Evolutionary conservation across 2,113 vertebrate genomes (phyloP), one percentile per base, ranked within the genome.

Genomic region (Rousettus leschenaultii): DNA sequence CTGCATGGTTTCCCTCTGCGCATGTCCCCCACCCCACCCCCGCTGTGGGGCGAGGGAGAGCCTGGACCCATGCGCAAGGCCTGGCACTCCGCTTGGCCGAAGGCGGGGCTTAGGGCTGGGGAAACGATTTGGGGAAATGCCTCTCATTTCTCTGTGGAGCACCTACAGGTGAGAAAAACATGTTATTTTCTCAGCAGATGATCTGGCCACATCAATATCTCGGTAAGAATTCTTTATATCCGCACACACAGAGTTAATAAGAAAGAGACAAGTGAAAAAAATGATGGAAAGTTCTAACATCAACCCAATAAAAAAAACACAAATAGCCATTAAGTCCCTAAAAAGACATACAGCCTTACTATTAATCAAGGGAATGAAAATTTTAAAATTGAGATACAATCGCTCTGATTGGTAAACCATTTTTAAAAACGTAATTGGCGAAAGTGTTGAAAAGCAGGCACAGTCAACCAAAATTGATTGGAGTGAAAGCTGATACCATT

Each of bases 401-500:
- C 91, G 28, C 24, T 83, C 51, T 83, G 61, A 89, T 45, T 55
- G 33, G 14, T 33, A 89, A 77, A 26, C 40, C 15, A 19, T 71
- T 57, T 57, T 88, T 82, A 7, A 74, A 75, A 82, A 55, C 45
- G 11, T 48, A 48, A 45, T 53, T 57, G n/a, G 35, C 12, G 53
- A 78, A 77, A 65, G 18, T 51, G 6, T 59, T 19, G 28, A 59
- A 55, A 94, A 65, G 33, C 7, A 30, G 68, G 4, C 19, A 35
- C 65, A 89, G 91, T 83, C 65, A 24, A 70, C 57, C 16, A 51
- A 26, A 93, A 28, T 33, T 53, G 51, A 63, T 33, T 30, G 68
- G 28, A 74, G 30, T 75, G 35, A 51, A 96, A 91, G 86, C 15
- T 6, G 83, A 82, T 35, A 45, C 43, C 33, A 43, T 78, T 82